Evolutionary conservation across 2,888 invertebrate species (phyloP).

Genomic region (Eurytoma californica): DNA sequence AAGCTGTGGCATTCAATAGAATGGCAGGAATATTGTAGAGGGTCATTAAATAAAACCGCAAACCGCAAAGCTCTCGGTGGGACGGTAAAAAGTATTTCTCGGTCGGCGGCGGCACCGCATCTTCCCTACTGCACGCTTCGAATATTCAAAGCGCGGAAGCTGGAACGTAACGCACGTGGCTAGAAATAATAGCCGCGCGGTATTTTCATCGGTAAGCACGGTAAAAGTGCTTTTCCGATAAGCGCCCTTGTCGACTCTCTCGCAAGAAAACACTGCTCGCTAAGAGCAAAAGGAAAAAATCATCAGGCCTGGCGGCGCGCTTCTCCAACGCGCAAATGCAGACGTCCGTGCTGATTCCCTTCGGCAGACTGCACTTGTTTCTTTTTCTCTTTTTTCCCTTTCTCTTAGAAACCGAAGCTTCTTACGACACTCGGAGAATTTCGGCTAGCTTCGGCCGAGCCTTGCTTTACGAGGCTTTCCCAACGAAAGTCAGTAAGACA

Average conservation of each 20-base stretch:
- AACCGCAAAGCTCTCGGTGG: constrained; percentile 8
- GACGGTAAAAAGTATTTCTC: constrained; percentile 26
- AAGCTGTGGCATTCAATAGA: constrained; percentile 5
- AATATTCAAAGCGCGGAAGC: constrained; percentile 12
- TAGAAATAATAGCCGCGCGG: constrained; percentile 18
- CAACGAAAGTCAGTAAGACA: no score
- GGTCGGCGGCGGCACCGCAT: neutral
- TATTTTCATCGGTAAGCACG: constrained; percentile 19
- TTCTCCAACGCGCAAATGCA: neutral
- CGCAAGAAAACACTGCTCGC: constrained; percentile 23
- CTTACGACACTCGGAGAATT: constrained; percentile 16
- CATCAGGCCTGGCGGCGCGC: neutral
- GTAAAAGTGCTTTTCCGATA: constrained; percentile 37
- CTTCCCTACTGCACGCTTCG: neutral
- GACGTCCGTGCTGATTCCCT: constrained; percentile 22
- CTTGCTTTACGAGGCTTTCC: no score
- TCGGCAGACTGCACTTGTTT: constrained; percentile 3
- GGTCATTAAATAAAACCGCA: constrained; percentile 40
- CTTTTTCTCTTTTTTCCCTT: neutral
- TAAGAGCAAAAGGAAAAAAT: neutral
- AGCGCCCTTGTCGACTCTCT: neutral
- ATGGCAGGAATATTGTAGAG: neutral
- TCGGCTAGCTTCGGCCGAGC: no score
- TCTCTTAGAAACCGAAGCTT: neutral
- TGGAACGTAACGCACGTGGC: neutral